A percentile compares a stretch with the other conserved stretches of the same genome.
Conservation (phyloP, 2,888 invertebrate species). For the Eumerus sabulonum region DNA sequence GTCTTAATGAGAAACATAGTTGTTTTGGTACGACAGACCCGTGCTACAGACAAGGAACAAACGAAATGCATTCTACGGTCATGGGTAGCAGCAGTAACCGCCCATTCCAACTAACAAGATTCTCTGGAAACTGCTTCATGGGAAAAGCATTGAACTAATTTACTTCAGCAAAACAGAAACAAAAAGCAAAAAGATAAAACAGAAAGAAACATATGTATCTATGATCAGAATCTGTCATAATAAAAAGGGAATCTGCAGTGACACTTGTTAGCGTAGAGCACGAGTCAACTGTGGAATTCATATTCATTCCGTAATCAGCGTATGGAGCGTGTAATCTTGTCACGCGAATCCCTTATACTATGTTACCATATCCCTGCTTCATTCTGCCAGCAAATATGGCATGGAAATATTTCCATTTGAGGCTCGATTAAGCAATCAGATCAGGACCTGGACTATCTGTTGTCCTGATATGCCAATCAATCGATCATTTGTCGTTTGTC, state of each 20-base stretch:
- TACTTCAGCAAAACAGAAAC: conserved; percentile 4
- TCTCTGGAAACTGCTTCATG: conserved; percentile 64
- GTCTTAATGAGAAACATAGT: conserved; percentile 60
- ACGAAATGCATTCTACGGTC: conserved; percentile 28
- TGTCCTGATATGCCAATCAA: conserved; percentile 67
- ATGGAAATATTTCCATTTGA: conserved; percentile 52
- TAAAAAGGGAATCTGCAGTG: too few species aligned
- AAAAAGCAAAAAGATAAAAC: not conserved
- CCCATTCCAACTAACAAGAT: conserved; percentile 57
- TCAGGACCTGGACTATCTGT: conserved; percentile 40
- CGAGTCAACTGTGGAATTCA: conserved; percentile 54
- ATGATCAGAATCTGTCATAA: conserved; percentile 45
- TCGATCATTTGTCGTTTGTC: conserved; percentile 68
- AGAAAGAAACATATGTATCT: conserved; percentile 65
- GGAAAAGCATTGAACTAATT: conserved; percentile 68
- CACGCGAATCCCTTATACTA: conserved; percentile 1
- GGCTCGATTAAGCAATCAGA: conserved; percentile 67
- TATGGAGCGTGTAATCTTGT: conserved; percentile 55
- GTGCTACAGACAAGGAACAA: not conserved
- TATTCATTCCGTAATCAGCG: conserved; percentile 46
- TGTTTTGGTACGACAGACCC: conserved; percentile 59
- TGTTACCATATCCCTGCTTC: not conserved
- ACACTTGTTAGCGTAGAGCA: conserved; percentile 25
- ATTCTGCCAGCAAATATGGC: conserved; percentile 45
- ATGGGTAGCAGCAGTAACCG: conserved; percentile 16